Percentiles rank a stretch among this genome's conserved stretches.
These are phyloP conservation scores for Dorcus hopei DNA, from an alignment of 2,888 invertebrate species.

Conservation along the genomic window DNA sequence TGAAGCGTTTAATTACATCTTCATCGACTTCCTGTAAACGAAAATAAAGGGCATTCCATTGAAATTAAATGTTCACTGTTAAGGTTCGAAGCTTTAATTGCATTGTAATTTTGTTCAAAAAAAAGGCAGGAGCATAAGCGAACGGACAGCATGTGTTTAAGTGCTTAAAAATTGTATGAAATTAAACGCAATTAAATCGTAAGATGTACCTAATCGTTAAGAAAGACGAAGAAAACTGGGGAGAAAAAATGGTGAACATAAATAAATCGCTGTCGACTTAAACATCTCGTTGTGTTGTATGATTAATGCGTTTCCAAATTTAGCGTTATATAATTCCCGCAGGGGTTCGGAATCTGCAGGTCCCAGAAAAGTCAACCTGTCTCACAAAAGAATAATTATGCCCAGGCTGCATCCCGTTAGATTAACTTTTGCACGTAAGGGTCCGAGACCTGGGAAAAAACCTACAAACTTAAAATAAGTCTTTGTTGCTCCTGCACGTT, in stretches of 20 bases:
- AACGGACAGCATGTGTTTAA: too few species aligned
- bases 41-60: too few species aligned
- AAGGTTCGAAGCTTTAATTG: too few species aligned
- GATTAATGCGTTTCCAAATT: slow-evolving; percentile 34
- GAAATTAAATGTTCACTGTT: too few species aligned
- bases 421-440: slow-evolving; percentile 32
- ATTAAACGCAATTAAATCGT: too few species aligned
- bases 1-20: too few species aligned
- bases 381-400: slow-evolving; percentile 33
- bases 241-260: background rate
- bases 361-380: slow-evolving; percentile 29
- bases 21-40: too few species aligned
- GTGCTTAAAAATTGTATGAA: too few species aligned
- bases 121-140: too few species aligned
- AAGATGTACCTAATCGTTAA: too few species aligned
- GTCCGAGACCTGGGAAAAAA: slow-evolving; percentile 16
- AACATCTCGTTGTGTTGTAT: slow-evolving; percentile 30
- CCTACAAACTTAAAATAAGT: slow-evolving; percentile 8
- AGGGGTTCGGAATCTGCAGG: slow-evolving; percentile 27
- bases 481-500: background rate
- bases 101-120: too few species aligned
- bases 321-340: slow-evolving; percentile 31
- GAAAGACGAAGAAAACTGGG: too few species aligned
- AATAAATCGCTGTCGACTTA: slow-evolving; percentile 17
- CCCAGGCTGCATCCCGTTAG: slow-evolving; percentile 31